Base-by-base conservation (phyloP, 2,797 vertebrate genomes). In the Champsocephalus gunnari region DNA sequence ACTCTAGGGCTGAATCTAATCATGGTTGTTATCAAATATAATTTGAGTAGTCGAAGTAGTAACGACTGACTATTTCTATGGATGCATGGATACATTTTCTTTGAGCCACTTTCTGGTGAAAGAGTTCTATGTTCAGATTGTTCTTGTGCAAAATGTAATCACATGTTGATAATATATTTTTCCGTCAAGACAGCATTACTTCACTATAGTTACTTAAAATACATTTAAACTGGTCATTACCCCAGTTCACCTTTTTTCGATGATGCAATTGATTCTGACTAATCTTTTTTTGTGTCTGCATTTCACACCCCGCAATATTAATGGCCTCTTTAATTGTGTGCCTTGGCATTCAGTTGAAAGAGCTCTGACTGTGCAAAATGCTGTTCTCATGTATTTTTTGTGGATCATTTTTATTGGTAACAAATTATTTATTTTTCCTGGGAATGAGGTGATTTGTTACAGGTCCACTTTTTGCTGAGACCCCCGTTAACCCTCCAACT, bases 381-480 rank as follows among this genome's bases (percentile, higher is more conserved):
- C 28, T 79, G 57, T 80, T 78, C 77, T 87, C 74, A 34, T 80
- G 84, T 74, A 86, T 86, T 90, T 28, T 88, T 85, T 87, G 83
- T 88, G 77, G 86, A 90, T 88, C 79, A 81, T 79, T 94, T 93
- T 92, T 92, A 93, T 93, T 90, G 90, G 91, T 90, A 92, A 93
- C 89, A 93, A 90, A 89, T 85, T 48, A 86, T 89, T 88, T 84
- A 44, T 87, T 89, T 91, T 91, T 93, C 87, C 87, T 91, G 87
- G 87, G 91, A 91, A 82, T 71, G 81, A 82, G 66, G 69, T 60
- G 84, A 87, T 88, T 90, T 79, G 75, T 86, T 87, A 79, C 68
- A 73, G 79, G 82, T 90, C 53, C 82, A 66, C 55, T 79, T 81
- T 85, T 80, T 87, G 67, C 79, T 17, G 80, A 83, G 86, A 89